These are phyloP conservation scores for Aethina tumida DNA, from an alignment of 1,140 invertebrate species.

Conservation along the genomic window DNA sequence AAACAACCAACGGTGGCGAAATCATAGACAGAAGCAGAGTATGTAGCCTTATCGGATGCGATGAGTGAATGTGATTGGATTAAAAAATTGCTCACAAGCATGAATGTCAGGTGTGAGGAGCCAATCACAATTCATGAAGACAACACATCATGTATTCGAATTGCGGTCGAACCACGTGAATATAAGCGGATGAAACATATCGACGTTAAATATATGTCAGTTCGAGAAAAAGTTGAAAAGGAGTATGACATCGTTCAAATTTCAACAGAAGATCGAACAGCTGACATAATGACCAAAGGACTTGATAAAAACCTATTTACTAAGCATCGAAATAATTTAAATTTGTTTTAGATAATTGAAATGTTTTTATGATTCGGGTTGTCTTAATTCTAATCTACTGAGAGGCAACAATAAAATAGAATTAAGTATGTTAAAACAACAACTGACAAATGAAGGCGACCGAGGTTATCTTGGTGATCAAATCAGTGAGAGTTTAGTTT, in stretches of 20 bases:
- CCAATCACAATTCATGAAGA: slow-evolving; percentile 20
- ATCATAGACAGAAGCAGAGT: slow-evolving; percentile 43
- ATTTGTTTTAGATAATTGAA: too few species aligned
- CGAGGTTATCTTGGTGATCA: too few species aligned
- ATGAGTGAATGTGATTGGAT: slow-evolving; percentile 23
- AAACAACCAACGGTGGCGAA: slow-evolving; percentile 16
- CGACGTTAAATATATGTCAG: slow-evolving; percentile 21
- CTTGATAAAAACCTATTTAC: too few species aligned
- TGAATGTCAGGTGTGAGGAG: slow-evolving; percentile 15
- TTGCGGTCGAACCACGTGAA: slow-evolving; percentile 30
- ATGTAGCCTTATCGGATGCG: slow-evolving; percentile 15
- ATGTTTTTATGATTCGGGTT: too few species aligned
- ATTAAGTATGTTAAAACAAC: too few species aligned
- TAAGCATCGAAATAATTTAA: too few species aligned
- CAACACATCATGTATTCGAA: slow-evolving; percentile 29
- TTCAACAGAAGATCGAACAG: slow-evolving; percentile 12
- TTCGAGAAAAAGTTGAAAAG: slow-evolving; percentile 14
- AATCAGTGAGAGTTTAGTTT: too few species aligned
- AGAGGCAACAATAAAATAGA: too few species aligned
- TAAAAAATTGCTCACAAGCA: slow-evolving; percentile 20
- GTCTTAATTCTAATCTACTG: too few species aligned
- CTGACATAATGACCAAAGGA: slow-evolving; percentile 18
- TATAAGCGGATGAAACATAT: slow-evolving; percentile 26
- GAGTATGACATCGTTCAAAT: slow-evolving; percentile 10
- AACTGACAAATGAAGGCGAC: too few species aligned